Evolutionary conservation across 64 coral and sea anemone genomes (phyloP), one percentile per base, ranked within the genome.

Genomic region (Trachythela sp.): DNA sequence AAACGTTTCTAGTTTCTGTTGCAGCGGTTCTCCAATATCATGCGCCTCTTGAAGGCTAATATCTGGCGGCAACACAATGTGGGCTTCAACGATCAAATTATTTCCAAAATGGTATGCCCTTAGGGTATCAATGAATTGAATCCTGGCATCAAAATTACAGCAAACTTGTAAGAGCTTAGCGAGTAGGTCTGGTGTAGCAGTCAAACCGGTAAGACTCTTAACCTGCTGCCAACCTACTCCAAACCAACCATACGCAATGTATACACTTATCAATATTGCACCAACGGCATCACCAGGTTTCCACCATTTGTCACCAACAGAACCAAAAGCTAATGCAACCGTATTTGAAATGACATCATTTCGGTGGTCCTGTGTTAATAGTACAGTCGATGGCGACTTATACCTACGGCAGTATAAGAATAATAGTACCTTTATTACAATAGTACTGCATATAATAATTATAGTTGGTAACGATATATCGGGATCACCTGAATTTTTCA

Each of bases 11-110:
- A 99, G 70, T 83, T 99, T 99, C 70, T 87, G 94, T 77, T 99
- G 96, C 60, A 99, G 76, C 52, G 93, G 87, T 51, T 99, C 96
- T 26, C 96, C 96, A 86, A 99, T 95, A 33, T 99, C 93, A 99
- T 99, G 96, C 24, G 96, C 96, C 50, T 99, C 96, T 48, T 84
- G 50, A 5, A 99, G 93, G 11, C 38, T 89, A 89, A 95, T 95
- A 64, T 45, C 48, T 15, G 93, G 91, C 22, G 93, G 91, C 4
- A 99, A 87, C 18, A 99, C 96, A 89, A 99, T 99, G 60, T 99
- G 96, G 24, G 89, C 96, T 91, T 99, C 96, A 26, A 99, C 96
- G 33, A 99, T 85, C 49, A 99, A 56, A 40, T 99, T 92, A 39
- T 77, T 87, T 9, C 96, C 96, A 90, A 99, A 99, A 59, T 99